phyloP scores from a whole-genome alignment of 2,797 vertebrate genomes.

The Danionella dracula region DNA sequence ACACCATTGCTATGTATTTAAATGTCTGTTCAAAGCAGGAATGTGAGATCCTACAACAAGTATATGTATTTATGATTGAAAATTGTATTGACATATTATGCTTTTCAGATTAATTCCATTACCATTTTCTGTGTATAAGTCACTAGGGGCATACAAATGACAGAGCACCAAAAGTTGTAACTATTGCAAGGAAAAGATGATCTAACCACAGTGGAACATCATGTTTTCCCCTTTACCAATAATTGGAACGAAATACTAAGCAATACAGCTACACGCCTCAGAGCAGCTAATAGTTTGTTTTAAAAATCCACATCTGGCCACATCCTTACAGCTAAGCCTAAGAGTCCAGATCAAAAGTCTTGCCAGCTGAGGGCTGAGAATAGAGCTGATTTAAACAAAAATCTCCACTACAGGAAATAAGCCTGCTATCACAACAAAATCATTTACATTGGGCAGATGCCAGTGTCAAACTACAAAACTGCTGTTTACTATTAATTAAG shows the following conservation, averaged over 20 bases:
- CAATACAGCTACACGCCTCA: constrained; percentile 80
- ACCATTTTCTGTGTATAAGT: neutral
- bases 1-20: too few species aligned
- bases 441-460: constrained; percentile 84
- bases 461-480: constrained; percentile 72
- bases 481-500: constrained; percentile 74
- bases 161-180: constrained; percentile 71
- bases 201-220: constrained; percentile 83
- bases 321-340: constrained; percentile 66
- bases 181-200: constrained; percentile 82
- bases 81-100: neutral
- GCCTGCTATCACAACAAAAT: constrained; percentile 83
- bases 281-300: constrained; percentile 91
- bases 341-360: constrained; percentile 68
- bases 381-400: constrained; percentile 84
- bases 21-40: too few species aligned
- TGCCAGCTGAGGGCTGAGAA: constrained; percentile 77
- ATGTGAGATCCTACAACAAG: too few species aligned
- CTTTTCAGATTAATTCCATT: constrained; percentile 19
- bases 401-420: constrained; percentile 88
- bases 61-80: too few species aligned
- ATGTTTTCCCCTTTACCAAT: constrained; percentile 63
- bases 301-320: constrained; percentile 89
- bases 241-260: constrained; percentile 89
- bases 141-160: constrained; percentile 69